These are phyloP conservation scores for Polypterus senegalus DNA, from an alignment of 2,113 vertebrate species.

Conservation along the genomic window DNA sequence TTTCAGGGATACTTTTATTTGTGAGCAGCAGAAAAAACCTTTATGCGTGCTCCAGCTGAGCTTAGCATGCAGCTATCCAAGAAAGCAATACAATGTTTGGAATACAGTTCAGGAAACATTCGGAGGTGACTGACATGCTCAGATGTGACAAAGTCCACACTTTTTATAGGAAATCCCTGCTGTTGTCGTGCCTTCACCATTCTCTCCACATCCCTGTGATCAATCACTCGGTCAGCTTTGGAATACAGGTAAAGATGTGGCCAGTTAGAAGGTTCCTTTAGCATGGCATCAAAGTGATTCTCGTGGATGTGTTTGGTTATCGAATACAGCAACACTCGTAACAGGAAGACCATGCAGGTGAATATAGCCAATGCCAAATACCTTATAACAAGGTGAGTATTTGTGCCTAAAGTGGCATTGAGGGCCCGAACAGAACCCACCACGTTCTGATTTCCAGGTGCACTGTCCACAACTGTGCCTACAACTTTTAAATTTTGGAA, in stretches of 20 bases:
- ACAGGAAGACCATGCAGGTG: conserved; percentile 39
- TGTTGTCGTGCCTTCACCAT: conserved; percentile 52
- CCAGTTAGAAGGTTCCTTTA: conserved; percentile 59
- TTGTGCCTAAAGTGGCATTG: conserved; percentile 44
- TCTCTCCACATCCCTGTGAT: conserved; percentile 53
- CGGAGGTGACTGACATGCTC: conserved; percentile 74
- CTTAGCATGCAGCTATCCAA: conserved; percentile 50
- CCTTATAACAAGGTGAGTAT: conserved; percentile 44
- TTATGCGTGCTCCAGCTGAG: conserved; percentile 18
- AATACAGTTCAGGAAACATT: conserved; percentile 68
- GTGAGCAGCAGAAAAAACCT: conserved; percentile 18
- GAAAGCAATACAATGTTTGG: conserved; percentile 58
- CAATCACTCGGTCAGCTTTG: conserved; percentile 60
- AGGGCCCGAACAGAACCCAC: conserved; percentile 68
- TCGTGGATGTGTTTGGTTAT: conserved; percentile 71
- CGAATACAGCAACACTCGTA: conserved; percentile 67
- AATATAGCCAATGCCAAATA: conserved; percentile 56
- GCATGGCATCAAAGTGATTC: conserved; percentile 73
- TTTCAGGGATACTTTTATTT: too few relatives aligned
- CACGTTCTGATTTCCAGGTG: conserved; percentile 71
- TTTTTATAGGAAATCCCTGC: conserved; percentile 48
- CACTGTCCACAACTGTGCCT: conserved; percentile 79
- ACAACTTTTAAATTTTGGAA: conserved; percentile 61
- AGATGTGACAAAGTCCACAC: conserved; percentile 70
- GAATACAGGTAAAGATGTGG: conserved; percentile 89